Evolutionary conservation across 2,113 vertebrate genomes (phyloP), one percentile per base, ranked within the genome.

Genomic region (Oostethus manadensis): DNA sequence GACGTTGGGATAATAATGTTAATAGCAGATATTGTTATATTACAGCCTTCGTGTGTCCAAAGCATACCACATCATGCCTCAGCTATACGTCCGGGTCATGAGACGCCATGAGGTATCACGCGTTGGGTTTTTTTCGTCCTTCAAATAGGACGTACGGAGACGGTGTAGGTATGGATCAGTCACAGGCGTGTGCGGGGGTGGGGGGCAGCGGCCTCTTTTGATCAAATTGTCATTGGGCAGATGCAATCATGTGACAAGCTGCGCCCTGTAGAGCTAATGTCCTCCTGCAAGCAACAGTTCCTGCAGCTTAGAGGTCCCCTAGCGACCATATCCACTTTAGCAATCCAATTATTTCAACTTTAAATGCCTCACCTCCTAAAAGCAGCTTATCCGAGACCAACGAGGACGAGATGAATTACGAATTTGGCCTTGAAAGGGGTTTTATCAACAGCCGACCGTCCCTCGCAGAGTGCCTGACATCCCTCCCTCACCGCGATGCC

Each of bases 391-490:
- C 88, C 88, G 70, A 90, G 89, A 92, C 38, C 91, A 86, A 86
- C 90, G 85, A 89, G 92, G 92, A 92, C 93, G 95, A 94, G 92
- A 98, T 98, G 96, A 98, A 97, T 96, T 97, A 95, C 95, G 94
- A 94, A 94, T 98, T 97, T 90, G 93, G 94, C 93, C 91, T 94
- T 92, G 96, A 99, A 91, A 97, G 93, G 88, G 96, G 96, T 91
- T 98, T 98, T 88, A 98, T 98, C 95, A 99, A 98, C 94, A 98
- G 97, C 91, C 96, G 94, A 93, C 96, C 97, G 91, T 98, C 97
- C 92, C 95, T 99, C 88, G 97, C 95, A 89, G 97, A 99, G 94
- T 98, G 97, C 91, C 94, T 98, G 94, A 96, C 97, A 93, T 97
- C 94, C 92, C 94, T 98, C 90, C 90, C 94, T 71, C 74, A 76